A percentile compares a stretch with the other conserved stretches of the same genome.
Evolutionary conservation across 2,797 vertebrate genomes (phyloP).

Genomic region (Arnoldichthys spilopterus): DNA sequence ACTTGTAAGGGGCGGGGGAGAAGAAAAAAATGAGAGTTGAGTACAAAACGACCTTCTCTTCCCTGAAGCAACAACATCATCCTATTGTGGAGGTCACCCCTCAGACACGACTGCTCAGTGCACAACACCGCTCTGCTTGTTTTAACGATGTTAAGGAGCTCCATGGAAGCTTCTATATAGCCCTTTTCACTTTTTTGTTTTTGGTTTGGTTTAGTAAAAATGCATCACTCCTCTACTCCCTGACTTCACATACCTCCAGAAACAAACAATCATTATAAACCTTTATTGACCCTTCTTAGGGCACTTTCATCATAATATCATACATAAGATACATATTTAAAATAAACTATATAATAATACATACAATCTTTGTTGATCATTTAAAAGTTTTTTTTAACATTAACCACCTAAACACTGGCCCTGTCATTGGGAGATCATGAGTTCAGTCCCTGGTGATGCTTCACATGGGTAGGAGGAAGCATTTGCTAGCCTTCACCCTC

Average conservation of each 20-base stretch:
- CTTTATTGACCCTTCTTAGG: neutral
- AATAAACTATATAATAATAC: neutral
- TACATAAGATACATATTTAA: neutral
- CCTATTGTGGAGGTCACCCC: conserved; percentile 78
- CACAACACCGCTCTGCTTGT: conserved; percentile 78
- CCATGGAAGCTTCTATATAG: conserved; percentile 59
- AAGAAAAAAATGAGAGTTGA: conserved; percentile 59
- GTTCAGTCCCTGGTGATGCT: too few relatives aligned
- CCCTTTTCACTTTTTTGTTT: conserved; percentile 12
- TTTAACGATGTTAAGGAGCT: conserved; percentile 78
- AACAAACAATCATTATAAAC: neutral
- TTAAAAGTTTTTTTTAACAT: too few relatives aligned
- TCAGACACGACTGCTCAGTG: conserved; percentile 69
- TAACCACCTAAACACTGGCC: too few relatives aligned
- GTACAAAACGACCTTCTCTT: conserved; percentile 78
- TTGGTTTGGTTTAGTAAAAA: conserved; percentile 66
- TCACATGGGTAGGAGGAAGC: too few relatives aligned
- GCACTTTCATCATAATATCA: neutral
- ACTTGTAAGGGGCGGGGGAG: conserved; percentile 60
- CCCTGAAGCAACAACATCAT: conserved; percentile 80
- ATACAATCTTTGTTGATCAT: too few relatives aligned
- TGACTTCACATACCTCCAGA: neutral
- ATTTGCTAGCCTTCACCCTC: too few relatives aligned
- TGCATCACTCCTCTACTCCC: conserved; percentile 17
- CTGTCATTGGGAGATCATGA: too few relatives aligned